phyloP scores from a whole-genome alignment of 2,888 invertebrate species.

The Eristalis intricaria region DNA sequence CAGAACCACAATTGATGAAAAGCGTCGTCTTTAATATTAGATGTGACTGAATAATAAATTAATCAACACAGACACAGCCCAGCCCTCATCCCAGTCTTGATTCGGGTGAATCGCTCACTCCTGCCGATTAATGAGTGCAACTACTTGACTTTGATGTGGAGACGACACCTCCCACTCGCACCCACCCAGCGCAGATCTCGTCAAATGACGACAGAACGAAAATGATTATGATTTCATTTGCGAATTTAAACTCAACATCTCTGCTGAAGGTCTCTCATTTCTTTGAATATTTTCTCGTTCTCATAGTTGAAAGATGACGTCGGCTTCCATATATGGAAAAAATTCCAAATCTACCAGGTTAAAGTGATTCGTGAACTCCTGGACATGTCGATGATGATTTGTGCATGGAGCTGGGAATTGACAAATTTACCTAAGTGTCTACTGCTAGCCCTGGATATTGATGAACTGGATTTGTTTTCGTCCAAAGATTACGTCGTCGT shows the following conservation, averaged over 20 bases:
- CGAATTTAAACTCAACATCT: conserved; percentile 28
- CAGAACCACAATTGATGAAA: conserved; percentile 21
- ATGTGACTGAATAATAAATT: conserved; percentile 55
- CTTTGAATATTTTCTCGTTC: conserved; percentile 12
- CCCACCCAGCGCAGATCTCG: neutral
- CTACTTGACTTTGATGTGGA: neutral
- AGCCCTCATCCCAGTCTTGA: neutral
- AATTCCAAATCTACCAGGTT: conserved; percentile 9
- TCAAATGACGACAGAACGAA: neutral
- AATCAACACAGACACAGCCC: conserved; percentile 29
- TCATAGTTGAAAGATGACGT: conserved; percentile 47
- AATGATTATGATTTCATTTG: neutral
- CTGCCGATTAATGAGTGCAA: neutral
- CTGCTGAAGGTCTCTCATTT: conserved; percentile 54
- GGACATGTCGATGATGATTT: neutral
- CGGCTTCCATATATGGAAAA: conserved; percentile 63
- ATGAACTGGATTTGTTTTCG: conserved; percentile 8
- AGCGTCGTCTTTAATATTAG: conserved; percentile 42
- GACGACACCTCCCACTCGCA: neutral
- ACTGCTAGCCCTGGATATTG: neutral
- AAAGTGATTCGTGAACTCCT: neutral
- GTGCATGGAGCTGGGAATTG: neutral
- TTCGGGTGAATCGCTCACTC: neutral
- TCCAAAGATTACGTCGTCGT: conserved; percentile 45
- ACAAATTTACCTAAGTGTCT: conserved; percentile 31